Evolutionary conservation across 2,888 invertebrate species (phyloP).

Genomic region (Drosophila demipolita): DNA sequence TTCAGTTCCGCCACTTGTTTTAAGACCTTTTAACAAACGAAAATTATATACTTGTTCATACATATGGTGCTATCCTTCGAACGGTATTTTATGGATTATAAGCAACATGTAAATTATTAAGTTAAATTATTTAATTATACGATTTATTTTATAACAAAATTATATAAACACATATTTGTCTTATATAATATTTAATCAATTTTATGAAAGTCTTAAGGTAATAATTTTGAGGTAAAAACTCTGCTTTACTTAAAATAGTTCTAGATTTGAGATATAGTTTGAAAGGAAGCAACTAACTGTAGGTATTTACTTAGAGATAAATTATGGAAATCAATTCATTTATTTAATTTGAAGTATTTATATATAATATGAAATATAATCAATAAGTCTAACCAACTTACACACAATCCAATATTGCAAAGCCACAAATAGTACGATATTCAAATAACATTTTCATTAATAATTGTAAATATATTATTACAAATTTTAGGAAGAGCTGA

Average conservation of each 20-base stretch:
- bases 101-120: neutral
- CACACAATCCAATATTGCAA: neutral
- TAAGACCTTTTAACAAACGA: neutral
- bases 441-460: no score
- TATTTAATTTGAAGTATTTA: neutral
- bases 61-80: neutral
- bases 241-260: neutral
- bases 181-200: neutral
- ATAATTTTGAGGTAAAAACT: neutral
- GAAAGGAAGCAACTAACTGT: neutral
- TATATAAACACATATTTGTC: neutral
- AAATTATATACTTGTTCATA: neutral
- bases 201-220: neutral
- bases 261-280: neutral
- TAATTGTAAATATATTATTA: neutral
- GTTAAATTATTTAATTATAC: neutral
- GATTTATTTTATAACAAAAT: neutral
- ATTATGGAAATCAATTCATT: neutral
- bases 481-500: neutral
- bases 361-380: neutral
- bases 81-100: neutral
- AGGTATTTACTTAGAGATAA: neutral
- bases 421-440: neutral
- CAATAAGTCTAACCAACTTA: neutral
- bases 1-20: neutral